phyloP scores from a whole-genome alignment of 2,113 vertebrate genomes.

The Tylochromis polylepis region DNA sequence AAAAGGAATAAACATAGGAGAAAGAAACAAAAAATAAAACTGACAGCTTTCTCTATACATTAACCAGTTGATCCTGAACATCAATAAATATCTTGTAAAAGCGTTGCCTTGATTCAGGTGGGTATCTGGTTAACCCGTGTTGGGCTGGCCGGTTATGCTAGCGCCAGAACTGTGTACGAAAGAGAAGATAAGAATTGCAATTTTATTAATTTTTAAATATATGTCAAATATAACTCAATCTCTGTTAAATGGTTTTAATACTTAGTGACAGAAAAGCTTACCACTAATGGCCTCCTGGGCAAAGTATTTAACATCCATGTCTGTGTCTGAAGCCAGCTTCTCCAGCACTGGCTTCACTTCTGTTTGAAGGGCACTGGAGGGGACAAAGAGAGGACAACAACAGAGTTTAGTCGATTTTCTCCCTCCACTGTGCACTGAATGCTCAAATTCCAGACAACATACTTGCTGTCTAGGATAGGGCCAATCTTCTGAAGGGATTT shows the following conservation, averaged over 20 bases:
- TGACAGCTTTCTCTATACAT: conserved; percentile 65
- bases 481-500: conserved; percentile 90
- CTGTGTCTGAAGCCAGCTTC: conserved; percentile 83
- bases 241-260: neutral
- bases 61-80: conserved; percentile 73
- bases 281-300: conserved; percentile 89
- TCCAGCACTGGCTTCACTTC: conserved; percentile 86
- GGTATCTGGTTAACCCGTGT: conserved; percentile 33
- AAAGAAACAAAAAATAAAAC: conserved; percentile 29
- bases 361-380: conserved; percentile 78
- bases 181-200: neutral
- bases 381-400: neutral
- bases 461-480: conserved; percentile 82
- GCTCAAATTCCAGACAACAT: neutral
- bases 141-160: conserved; percentile 71
- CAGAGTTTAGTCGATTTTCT: neutral
- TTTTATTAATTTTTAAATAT: neutral
- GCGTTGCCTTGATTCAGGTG: conserved; percentile 43
- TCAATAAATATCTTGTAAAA: conserved; percentile 79
- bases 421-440: no score
- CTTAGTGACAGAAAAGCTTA: conserved; percentile 39
- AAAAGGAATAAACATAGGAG: neutral
- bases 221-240: neutral
- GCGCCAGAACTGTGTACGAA: conserved; percentile 70
- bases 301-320: conserved; percentile 91